Base-by-base conservation (phyloP, 2,797 vertebrate species). In the Schizothorax lantsangensis region DNA sequence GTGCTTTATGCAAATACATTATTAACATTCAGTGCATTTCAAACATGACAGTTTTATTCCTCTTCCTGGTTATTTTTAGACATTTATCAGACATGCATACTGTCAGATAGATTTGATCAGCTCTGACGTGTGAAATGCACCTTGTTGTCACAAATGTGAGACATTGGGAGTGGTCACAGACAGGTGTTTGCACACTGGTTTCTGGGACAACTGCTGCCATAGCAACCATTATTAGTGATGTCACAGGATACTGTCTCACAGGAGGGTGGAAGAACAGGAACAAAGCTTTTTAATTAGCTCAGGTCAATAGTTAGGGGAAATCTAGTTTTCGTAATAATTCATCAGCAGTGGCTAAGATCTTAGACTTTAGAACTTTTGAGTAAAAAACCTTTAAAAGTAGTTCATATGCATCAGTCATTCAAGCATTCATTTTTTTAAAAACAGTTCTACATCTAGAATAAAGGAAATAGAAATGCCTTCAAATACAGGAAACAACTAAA, bases 161-260 rank as follows among this genome's bases (percentile, higher is more conserved):
- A 14, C 8, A 36, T 59, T 36, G 82, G 84, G 73, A 80, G 59
- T 77, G 79, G 82, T 52, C 86, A 64, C 43, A 73, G 69, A 81
- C 52, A 86, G 88, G 64, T 88, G 82, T 86, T 47, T 59, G 68
- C 71, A 62, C 26, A 79, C 75, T 47, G 17, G 80, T 88, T 40
- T 66, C 86, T 73, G 1, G 78, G 73, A 79, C 79, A 85, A 86
- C 89, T 66, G 88, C 73, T 89, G 78, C 84, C 68, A 75, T 89
- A 71, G 86, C 36, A 72, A 54, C 23, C 8, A 14, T 45, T 17
- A 52, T 80, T 83, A 77, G 68, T 86, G 84, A 86, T 82, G 57
- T 85, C 86, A 90, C 49, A 81, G 82, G 68, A 77, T 14, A 52
- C 43, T 54, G 19, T 79, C 81, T 78, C 80, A 9, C 52, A 62